Conservation (phyloP, 1,140 invertebrate genomes). For the Asbolus verrucosus region DNA sequence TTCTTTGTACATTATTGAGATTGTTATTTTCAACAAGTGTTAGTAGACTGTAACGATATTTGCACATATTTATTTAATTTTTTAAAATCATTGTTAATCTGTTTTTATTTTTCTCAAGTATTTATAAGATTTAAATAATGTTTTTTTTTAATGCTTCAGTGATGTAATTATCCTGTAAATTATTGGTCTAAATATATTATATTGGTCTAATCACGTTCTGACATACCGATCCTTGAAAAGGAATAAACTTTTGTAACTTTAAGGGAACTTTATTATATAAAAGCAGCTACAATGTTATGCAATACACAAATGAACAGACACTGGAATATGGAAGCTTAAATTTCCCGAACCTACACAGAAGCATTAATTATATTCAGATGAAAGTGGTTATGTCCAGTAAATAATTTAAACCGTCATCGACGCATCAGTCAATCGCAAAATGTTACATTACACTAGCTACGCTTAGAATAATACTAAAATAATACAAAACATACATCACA, state of each 20-base stretch:
- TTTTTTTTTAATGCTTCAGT: conserved; percentile 23
- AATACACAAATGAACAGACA: conserved; percentile 11
- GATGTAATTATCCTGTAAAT: conserved; percentile 35
- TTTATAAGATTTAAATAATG: conserved; percentile 8
- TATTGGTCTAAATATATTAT: conserved; percentile 36
- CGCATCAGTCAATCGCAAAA: conserved; percentile 16
- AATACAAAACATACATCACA: conserved; percentile 37
- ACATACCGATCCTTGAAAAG: background rate
- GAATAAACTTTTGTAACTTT: background rate
- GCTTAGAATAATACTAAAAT: conserved; percentile 7
- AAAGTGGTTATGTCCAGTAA: background rate
- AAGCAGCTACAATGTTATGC: conserved; percentile 21
- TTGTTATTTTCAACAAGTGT: conserved; percentile 33
- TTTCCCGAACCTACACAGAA: conserved; percentile 25
- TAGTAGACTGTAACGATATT: conserved; percentile 22
- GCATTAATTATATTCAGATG: too few species aligned
- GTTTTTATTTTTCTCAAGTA: conserved; percentile 7
- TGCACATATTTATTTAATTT: conserved; percentile 38
- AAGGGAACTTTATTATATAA: conserved; percentile 8
- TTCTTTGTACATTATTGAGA: background rate
- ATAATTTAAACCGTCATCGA: conserved; percentile 7
- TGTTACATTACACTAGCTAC: background rate
- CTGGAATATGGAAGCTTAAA: conserved; percentile 2
- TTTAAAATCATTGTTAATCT: conserved; percentile 18
- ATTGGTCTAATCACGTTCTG: conserved; percentile 14